Evolutionary conservation across 2,113 vertebrate species (phyloP), one percentile per base, ranked within the genome.

Genomic region (Rhinolophus sinicus): DNA sequence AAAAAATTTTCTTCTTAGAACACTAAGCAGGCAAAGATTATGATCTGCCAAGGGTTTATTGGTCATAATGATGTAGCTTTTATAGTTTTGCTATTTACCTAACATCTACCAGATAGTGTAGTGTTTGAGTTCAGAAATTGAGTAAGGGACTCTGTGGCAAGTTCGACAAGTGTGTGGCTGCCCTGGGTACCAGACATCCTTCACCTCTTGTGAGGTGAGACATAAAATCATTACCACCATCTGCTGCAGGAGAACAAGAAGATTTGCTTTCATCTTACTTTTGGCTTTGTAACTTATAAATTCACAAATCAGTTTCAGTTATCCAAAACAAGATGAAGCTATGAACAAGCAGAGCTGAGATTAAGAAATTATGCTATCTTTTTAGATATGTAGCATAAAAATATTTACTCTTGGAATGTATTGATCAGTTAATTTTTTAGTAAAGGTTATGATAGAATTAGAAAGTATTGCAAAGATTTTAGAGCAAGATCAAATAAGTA

Each of bases 1-100:
- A 84, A 95, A 76, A 56, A 26, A 33, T 90, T 88, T 83, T 88
- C 38, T 94, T 93, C 28, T 69, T 33, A 69, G 67, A 81, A 88
- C 22, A 62, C 14, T 6, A 38, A 64, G 21, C 8, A 50, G 19
- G 52, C 8, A 80, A 84, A 81, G 3, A 6, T 30, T 62, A 10
- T 24, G 62, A 80, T 76, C 85, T 60, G 44, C 83, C 22, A 70
- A 70, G n/a, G 56, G 44, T 85, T 94, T 82, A 60, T 73, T 73
- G 2, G 33, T 90, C 70, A 38, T 56, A 76, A 95, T 40, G 47
- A 65, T 21, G 4, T 76, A 10, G 21, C 16, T 81, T 90, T 85
- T 62, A 9, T 75, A 10, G 56, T 78, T 93, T 87, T 93, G 54
- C 30, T 94, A 4, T 87, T 89, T 75, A 58, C 44, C 54, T 91